Evolutionary conservation across 30 jellyfish, hydroid and myxozoan genomes (phyloP).

Genomic region (Cassiopea xamachana): DNA sequence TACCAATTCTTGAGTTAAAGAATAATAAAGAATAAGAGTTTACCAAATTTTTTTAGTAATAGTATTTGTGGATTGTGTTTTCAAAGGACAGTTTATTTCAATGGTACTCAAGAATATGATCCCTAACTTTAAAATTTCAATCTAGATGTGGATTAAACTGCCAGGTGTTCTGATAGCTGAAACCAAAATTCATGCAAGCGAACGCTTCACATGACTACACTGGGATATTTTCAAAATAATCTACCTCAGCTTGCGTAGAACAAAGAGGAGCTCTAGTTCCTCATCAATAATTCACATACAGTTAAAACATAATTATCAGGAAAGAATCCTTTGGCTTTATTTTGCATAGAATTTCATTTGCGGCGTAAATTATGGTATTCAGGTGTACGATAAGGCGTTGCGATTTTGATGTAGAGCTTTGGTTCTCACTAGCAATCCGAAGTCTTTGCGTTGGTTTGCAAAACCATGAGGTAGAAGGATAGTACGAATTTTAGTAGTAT

Average conservation of each 20-base stretch:
- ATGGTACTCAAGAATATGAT: neutral
- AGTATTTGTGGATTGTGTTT: neutral
- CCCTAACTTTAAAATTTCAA: slow-evolving; percentile 11
- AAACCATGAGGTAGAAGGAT: neutral
- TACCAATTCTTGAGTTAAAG: no score
- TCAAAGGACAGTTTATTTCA: neutral
- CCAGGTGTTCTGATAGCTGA: slow-evolving; percentile 44
- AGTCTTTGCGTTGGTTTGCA: neutral
- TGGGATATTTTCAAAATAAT: slow-evolving; percentile 33
- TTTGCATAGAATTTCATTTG: slow-evolving; percentile 36
- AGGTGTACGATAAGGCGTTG: slow-evolving; percentile 17
- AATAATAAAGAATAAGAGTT: no score
- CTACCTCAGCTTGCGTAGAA: slow-evolving; percentile 30
- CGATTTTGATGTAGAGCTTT: neutral
- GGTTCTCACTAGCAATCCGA: neutral
- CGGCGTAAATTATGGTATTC: slow-evolving; percentile 20
- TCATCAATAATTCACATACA: slow-evolving; percentile 36
- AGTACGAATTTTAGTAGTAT: neutral
- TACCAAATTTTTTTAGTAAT: neutral
- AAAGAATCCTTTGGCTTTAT: slow-evolving; percentile 45
- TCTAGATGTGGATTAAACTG: neutral
- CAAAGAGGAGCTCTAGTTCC: slow-evolving; percentile 23
- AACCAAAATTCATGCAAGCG: slow-evolving; percentile 29
- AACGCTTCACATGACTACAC: slow-evolving; percentile 12
- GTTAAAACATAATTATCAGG: slow-evolving; percentile 52